phyloP scores from a whole-genome alignment of 2,888 invertebrate species.

The Andrena flavipes region DNA sequence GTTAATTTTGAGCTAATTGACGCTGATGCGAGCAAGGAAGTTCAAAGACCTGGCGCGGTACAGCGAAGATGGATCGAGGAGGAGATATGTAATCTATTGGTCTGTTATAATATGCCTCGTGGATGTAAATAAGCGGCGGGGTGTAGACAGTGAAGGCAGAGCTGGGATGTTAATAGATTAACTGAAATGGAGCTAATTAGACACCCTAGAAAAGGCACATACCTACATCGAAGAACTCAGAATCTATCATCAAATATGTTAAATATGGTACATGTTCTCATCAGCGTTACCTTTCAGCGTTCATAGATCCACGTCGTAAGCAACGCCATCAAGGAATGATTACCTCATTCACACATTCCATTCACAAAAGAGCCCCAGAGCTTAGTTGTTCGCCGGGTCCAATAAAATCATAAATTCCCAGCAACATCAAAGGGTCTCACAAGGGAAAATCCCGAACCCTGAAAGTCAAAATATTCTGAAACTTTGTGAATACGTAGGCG shows the following conservation, averaged over 20 bases:
- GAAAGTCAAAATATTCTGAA: too few species aligned
- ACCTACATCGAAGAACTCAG: not conserved
- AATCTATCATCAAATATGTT: not conserved
- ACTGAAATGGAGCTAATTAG: too few species aligned
- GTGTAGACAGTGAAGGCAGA: too few species aligned
- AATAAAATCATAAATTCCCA: not conserved
- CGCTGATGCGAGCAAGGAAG: not conserved
- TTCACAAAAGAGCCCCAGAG: not conserved
- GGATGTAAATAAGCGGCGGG: too few species aligned
- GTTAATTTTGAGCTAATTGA: conserved; percentile 1
- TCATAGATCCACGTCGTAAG: conserved; percentile 14
- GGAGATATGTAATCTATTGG: too few species aligned
- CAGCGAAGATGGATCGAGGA: not conserved
- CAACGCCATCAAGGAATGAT: not conserved
- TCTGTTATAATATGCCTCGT: too few species aligned
- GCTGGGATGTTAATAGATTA: too few species aligned
- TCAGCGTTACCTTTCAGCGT: conserved; percentile 13
- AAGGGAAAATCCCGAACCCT: too few species aligned
- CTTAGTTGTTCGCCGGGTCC: not conserved
- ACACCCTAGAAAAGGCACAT: too few species aligned
- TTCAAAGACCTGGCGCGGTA: not conserved
- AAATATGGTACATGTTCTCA: not conserved
- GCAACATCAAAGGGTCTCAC: not conserved
- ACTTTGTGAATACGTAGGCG: too few species aligned
- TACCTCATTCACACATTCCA: conserved; percentile 9